These are phyloP conservation scores for Phaethornis superciliosus DNA, from an alignment of 2,113 vertebrate species.

Conservation along the genomic window DNA sequence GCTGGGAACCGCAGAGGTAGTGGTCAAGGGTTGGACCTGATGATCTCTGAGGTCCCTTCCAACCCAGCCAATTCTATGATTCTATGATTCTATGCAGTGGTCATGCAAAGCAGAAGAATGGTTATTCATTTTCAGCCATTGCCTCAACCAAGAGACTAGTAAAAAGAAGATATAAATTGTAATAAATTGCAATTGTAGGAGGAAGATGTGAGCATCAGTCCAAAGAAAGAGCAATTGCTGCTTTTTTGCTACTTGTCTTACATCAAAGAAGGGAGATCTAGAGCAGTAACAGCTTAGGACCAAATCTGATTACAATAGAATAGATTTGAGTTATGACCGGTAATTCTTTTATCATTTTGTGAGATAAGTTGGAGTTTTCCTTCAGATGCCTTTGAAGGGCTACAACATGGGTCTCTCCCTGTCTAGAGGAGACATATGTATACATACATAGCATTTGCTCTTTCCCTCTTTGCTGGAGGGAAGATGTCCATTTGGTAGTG, in stretches of 20 bases:
- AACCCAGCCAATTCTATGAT: too few relatives aligned
- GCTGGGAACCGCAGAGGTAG: too few relatives aligned
- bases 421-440: neutral
- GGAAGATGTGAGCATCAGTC: neutral
- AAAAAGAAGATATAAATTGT: neutral
- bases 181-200: neutral
- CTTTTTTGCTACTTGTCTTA: neutral
- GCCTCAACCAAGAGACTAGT: neutral
- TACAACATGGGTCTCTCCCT: neutral
- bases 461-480: neutral
- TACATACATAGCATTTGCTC: neutral
- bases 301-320: neutral
- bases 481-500: neutral
- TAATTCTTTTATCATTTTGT: neutral
- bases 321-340: neutral
- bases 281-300: neutral
- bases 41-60: too few relatives aligned
- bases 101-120: constrained; percentile 18
- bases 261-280: neutral
- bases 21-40: too few relatives aligned
- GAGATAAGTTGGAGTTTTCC: neutral
- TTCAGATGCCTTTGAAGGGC: neutral
- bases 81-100: too few relatives aligned
- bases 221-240: neutral
- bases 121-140: neutral